A percentile compares a stretch with the other conserved stretches of the same genome.
Evolutionary conservation across 1,140 invertebrate genomes (phyloP).

Genomic region (Macrotrachela quadricornifera): DNA sequence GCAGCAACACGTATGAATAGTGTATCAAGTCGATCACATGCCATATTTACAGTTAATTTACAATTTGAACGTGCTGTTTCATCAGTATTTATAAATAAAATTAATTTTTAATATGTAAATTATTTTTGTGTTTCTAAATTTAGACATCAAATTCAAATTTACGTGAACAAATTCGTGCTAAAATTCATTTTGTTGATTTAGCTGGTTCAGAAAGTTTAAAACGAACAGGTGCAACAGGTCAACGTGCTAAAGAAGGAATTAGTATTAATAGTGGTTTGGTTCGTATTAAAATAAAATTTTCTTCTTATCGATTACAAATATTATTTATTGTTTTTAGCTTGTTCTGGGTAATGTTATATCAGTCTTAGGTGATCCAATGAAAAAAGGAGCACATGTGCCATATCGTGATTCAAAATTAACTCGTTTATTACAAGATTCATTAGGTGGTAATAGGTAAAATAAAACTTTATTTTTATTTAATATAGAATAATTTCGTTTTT

Average conservation of each 20-base stretch:
- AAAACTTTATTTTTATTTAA: too few relatives aligned
- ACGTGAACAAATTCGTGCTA: conserved; percentile 10
- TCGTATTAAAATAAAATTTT: neutral
- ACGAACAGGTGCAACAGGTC: conserved; percentile 35
- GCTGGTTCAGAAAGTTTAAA: conserved; percentile 21
- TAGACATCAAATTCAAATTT: too few relatives aligned
- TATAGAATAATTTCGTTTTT: too few relatives aligned
- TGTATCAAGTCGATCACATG: conserved; percentile 66
- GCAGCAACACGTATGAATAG: conserved; percentile 81
- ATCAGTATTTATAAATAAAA: too few relatives aligned
- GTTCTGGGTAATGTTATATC: conserved; percentile 49
- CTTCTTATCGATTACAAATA: neutral
- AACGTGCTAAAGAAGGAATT: conserved; percentile 36
- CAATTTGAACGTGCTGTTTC: too few relatives aligned
- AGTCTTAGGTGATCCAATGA: conserved; percentile 30
- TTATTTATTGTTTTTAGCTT: conserved; percentile 29
- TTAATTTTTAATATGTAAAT: too few relatives aligned
- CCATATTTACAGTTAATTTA: conserved; percentile 54
- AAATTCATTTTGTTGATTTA: conserved; percentile 18
- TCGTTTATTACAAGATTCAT: conserved; percentile 53
- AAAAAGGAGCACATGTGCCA: conserved; percentile 32
- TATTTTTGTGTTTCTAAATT: too few relatives aligned
- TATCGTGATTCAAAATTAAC: conserved; percentile 37
- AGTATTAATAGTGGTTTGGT: conserved; percentile 36
- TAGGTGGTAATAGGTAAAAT: conserved; percentile 63